Evolutionary conservation across 2,888 invertebrate genomes (phyloP).

Genomic region (Trissoscelio sp.): DNA sequence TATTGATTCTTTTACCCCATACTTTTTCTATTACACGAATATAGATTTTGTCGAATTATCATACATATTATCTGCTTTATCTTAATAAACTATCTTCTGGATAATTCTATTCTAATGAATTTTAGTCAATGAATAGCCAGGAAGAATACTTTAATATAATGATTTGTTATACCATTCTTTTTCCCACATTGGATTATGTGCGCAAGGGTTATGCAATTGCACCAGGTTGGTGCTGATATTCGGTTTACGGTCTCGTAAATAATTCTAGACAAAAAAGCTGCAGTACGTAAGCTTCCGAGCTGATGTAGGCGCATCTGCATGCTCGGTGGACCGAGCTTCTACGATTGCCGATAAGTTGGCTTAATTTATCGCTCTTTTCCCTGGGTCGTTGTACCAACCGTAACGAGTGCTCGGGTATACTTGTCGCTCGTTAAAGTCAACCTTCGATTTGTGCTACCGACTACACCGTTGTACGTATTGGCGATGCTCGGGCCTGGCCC

Average conservation of each 20-base stretch:
- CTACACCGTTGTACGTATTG: slow-evolving; percentile 63
- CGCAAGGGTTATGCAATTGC: no score
- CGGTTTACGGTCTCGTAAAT: slow-evolving; percentile 80
- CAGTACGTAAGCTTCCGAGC: slow-evolving; percentile 72
- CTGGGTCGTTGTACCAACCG: slow-evolving; percentile 74
- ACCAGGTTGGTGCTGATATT: no score
- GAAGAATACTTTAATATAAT: no score
- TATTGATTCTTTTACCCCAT: no score
- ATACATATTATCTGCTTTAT: no score
- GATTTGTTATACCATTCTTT: no score
- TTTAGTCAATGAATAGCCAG: no score
- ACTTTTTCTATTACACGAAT: no score
- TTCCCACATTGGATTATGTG: no score
- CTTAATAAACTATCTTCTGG: no score
- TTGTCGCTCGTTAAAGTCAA: slow-evolving; percentile 73
- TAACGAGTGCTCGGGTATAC: slow-evolving; percentile 71
- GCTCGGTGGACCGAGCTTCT: slow-evolving; percentile 74
- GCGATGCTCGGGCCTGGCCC: slow-evolving; percentile 19
- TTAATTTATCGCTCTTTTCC: slow-evolving; percentile 80
- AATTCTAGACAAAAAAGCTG: slow-evolving; percentile 77
- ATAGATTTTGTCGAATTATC: no score
- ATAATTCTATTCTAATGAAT: no score
- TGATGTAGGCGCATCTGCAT: slow-evolving; percentile 72
- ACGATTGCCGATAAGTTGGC: slow-evolving; percentile 79
- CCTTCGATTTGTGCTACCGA: slow-evolving; percentile 74